Base-by-base conservation (phyloP, 92 coral and sea anemone genomes). In the Phenganax stokvisi region DNA sequence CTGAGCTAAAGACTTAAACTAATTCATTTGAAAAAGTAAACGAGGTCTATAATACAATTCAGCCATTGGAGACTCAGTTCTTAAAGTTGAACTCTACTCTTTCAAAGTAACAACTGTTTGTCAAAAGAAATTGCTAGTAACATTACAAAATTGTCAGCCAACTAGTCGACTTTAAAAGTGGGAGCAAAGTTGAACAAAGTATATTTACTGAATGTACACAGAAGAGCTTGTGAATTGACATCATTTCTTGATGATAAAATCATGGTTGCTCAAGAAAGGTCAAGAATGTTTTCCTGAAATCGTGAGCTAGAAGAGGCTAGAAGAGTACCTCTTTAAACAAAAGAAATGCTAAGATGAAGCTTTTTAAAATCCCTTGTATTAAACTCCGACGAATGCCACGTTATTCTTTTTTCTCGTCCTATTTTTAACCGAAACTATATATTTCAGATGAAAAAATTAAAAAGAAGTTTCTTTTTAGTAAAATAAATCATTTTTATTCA, bases 271-370 rank as follows among this genome's bases (percentile, higher is more conserved):
- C 31, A 0, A 1, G 2, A 17, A 64, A 64, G 70, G 70, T 64
- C 70, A 64, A 64, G 70, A 64, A 64, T 64, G 70, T 64, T 64
- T 64, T n/a, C 12, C 70, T 6, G 20, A 64, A 64, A 20, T 64
- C 70, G 3, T 59, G n/a, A 59, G 20, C n/a, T 37, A 37, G 17
- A 59, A 6, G 2, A n/a, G 17, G 8, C 30, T 8, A 17, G 27
- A 20, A 20, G 70, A 17, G 70, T 6, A 64, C 8, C 9, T 64
- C 8, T 9, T 64, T 20, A 64, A 10, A 64, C 27, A 64, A 9
- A 8, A 20, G 70, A 20, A 13, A 13, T 7, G 7, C 16, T 1
- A 9, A 15, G 6, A 61, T 3, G 67, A 17, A 61, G 67, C 27
- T 17, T 17, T 15, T 13, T 6, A 59, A 6, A 59, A 59, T 59